These are phyloP conservation scores for Macropis europaea DNA, from an alignment of 2,888 invertebrate genomes.

Conservation along the genomic window DNA sequence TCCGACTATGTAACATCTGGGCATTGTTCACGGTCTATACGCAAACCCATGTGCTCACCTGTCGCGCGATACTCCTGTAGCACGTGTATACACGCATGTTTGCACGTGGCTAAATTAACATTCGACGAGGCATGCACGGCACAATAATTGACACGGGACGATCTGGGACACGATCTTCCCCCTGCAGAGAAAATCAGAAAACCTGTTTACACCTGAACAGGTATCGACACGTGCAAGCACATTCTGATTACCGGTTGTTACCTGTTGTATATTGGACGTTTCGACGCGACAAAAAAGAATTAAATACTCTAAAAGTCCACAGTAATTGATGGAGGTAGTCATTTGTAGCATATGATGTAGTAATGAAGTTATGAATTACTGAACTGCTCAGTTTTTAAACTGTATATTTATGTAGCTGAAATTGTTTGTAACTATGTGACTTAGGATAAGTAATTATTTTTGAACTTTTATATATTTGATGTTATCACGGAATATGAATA, in stretches of 20 bases:
- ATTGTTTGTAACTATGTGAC: too few species aligned
- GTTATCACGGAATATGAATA: too few species aligned
- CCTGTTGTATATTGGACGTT: constrained; percentile 1
- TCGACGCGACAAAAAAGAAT: background rate
- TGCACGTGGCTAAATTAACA: constrained; percentile 46
- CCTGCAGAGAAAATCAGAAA: constrained; percentile 47
- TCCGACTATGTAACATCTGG: background rate
- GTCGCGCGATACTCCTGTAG: constrained; percentile 6
- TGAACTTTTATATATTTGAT: too few species aligned
- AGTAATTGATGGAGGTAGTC: too few species aligned
- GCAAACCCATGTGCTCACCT: constrained; percentile 3
- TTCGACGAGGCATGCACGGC: constrained; percentile 31
- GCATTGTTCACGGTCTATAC: constrained; percentile 9
- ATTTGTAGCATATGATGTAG: too few species aligned
- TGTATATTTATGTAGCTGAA: too few species aligned
- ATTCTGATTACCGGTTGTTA: constrained; percentile 6
- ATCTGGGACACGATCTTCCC: constrained; percentile 52
- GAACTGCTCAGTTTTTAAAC: too few species aligned
- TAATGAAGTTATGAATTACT: too few species aligned
- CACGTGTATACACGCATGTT: constrained; percentile 29
- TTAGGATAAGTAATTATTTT: too few species aligned
- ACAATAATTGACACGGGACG: constrained; percentile 40
- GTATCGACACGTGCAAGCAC: constrained; percentile 1
- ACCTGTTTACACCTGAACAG: constrained; percentile 46
- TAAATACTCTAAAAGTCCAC: background rate